phyloP scores from a whole-genome alignment of 2,797 vertebrate genomes.

The Argya squamiceps region DNA sequence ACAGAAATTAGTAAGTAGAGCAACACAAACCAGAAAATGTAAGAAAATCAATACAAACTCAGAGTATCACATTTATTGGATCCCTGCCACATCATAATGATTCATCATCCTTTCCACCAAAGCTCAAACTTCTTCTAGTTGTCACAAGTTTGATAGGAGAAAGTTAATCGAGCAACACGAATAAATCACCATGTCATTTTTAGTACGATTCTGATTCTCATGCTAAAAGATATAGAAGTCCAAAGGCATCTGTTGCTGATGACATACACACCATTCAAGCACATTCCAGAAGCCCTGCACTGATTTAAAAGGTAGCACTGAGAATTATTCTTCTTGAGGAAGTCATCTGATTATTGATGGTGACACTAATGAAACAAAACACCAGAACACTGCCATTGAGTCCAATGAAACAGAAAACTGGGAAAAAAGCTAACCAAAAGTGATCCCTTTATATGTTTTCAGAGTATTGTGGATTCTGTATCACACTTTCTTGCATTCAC shows the following conservation, averaged over 20 bases:
- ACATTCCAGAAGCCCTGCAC: background rate
- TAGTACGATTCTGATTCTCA: background rate
- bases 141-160: background rate
- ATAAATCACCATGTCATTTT: conserved; percentile 10
- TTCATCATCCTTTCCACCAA: background rate
- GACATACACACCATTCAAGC: background rate
- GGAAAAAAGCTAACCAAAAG: background rate
- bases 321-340: conserved; percentile 3
- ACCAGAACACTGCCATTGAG: background rate
- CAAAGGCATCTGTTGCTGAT: background rate
- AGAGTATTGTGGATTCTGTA: background rate
- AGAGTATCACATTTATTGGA: background rate
- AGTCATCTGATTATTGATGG: background rate
- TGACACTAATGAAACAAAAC: background rate
- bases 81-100: background rate
- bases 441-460: background rate
- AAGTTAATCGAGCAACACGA: background rate
- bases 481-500: background rate
- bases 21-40: background rate
- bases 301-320: background rate
- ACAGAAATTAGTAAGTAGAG: background rate
- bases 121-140: background rate
- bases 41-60: background rate
- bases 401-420: background rate
- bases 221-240: background rate